phyloP scores from a whole-genome alignment of 2,888 invertebrate genomes.

The Eupithecia abbreviata region DNA sequence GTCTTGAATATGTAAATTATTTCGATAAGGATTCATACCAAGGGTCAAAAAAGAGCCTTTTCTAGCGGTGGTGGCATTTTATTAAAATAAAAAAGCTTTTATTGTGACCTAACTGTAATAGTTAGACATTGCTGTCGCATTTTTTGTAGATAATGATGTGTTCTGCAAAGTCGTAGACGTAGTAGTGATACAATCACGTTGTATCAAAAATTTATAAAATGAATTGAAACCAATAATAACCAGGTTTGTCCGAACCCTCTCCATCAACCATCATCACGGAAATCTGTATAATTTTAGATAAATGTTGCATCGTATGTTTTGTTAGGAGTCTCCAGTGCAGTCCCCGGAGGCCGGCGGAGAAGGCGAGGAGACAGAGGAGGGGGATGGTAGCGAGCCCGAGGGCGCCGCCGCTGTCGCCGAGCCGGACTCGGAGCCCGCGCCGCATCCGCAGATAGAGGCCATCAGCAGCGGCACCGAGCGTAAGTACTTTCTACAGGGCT shows the following conservation, averaged over 20 bases:
- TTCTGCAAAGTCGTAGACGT: too few species aligned
- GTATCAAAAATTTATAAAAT: too few species aligned
- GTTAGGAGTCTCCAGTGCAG: slow-evolving; percentile 84
- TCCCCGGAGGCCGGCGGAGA: slow-evolving; percentile 77
- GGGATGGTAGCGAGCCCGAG: slow-evolving; percentile 52
- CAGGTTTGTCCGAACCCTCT: too few species aligned
- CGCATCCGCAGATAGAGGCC: slow-evolving; percentile 85
- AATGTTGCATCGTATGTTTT: not conserved
- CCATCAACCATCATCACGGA: not conserved
- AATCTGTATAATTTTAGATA: not conserved
- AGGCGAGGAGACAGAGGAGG: slow-evolving; percentile 49
- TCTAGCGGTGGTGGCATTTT: too few species aligned
- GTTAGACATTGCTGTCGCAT: too few species aligned
- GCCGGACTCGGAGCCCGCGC: slow-evolving; percentile 64
- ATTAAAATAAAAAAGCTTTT: too few species aligned
- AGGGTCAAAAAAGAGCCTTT: too few species aligned
- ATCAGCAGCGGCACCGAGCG: slow-evolving; percentile 89
- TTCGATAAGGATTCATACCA: too few species aligned
- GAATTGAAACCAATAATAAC: not conserved
- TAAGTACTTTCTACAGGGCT: not conserved
- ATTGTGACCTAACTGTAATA: too few species aligned
- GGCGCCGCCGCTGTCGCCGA: slow-evolving; percentile 53
- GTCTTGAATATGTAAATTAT: too few species aligned
- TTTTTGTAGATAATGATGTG: too few species aligned
- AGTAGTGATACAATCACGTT: too few species aligned